Evolutionary conservation across 2,888 invertebrate species (phyloP), one percentile per base, ranked within the genome.

Genomic region (Phortica okadai): DNA sequence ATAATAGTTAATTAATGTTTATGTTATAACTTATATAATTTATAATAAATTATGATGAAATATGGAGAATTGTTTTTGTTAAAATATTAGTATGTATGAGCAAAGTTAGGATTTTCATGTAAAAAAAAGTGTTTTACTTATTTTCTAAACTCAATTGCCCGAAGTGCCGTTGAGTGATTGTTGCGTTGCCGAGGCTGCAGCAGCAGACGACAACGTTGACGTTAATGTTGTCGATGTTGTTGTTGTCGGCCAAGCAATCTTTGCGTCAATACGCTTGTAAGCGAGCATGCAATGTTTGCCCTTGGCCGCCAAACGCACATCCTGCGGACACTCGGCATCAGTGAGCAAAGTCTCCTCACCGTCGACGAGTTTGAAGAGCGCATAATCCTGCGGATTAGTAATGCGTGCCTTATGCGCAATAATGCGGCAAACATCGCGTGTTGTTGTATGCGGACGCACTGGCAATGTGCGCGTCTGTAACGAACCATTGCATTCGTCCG

Each of bases 331-430:
- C 90, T 98, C 97, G 82, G 95, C 94, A 85, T 98, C 97, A 81
- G 95, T 94, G 80, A 99, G 93, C 90, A 97, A 94, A 70, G 96
- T 97, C 93, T 99, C 99, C 93, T 97, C 96, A 84, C 97, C 97
- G 89, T 97, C 96, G 76, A 97, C 95, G 78, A 98, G 92, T 81
- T 97, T 95, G 90, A 97, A 98, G 75, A 99, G 94, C 75, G 97
- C 97, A 90, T 98, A 98, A 91, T 99, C 98, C 92, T 98, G 98
- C 21, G 98, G 97, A 92, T 98, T 99, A 77, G 98, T 98, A 83
- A 99, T 97, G 88, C 96, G 95, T 77, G 98, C 97, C 89, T 98
- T 98, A 90, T 98, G 98, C 16, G 98, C 98, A 76, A 99, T 96
- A 89, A 98, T 97, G 74, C 97, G 95, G 92, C 98, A 97, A 75